Evolutionary conservation across 2,888 invertebrate species (phyloP).

Genomic region (Drosophila acutilabella): DNA sequence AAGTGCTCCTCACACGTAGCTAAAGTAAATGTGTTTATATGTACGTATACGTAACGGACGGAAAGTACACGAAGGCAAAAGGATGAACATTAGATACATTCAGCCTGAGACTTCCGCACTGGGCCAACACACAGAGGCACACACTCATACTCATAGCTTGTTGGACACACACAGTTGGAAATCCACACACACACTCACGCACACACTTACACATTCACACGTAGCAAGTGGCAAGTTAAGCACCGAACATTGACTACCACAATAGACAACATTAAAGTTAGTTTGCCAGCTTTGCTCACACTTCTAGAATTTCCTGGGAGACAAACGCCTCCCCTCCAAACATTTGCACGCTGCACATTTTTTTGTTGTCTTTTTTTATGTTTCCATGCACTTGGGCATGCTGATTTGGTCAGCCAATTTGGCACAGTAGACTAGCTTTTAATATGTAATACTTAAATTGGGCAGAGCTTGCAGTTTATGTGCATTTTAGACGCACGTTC

Average conservation of each 20-base stretch:
- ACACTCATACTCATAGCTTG: slow-evolving; percentile 15
- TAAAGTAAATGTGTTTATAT: slow-evolving; percentile 70
- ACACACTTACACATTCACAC: slow-evolving; percentile 33
- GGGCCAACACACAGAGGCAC: slow-evolving; percentile 28
- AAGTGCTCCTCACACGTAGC: slow-evolving; percentile 76
- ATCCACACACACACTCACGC: neutral
- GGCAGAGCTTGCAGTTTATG: too few relatives aligned
- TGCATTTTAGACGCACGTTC: too few relatives aligned
- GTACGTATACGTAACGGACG: slow-evolving; percentile 53
- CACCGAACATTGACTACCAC: slow-evolving; percentile 76
- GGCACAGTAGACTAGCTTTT: too few relatives aligned
- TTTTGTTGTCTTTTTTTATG: slow-evolving; percentile 15
- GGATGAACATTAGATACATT: slow-evolving; percentile 78
- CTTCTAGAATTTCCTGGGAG: slow-evolving; percentile 7
- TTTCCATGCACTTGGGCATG: slow-evolving; percentile 4
- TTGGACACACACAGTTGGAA: slow-evolving; percentile 13
- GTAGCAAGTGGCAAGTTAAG: slow-evolving; percentile 71
- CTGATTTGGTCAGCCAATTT: neutral
- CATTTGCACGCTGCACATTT: slow-evolving; percentile 35
- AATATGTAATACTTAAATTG: too few relatives aligned
- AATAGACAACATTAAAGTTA: slow-evolving; percentile 76
- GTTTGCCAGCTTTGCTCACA: slow-evolving; percentile 44
- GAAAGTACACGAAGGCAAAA: slow-evolving; percentile 68
- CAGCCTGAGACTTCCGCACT: slow-evolving; percentile 71
- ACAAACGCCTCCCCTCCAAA: slow-evolving; percentile 2